Percentiles rank a stretch among this genome's conserved stretches.
Conservation (phyloP, 1,140 invertebrate genomes). For the Caligus rogercresseyi region DNA sequence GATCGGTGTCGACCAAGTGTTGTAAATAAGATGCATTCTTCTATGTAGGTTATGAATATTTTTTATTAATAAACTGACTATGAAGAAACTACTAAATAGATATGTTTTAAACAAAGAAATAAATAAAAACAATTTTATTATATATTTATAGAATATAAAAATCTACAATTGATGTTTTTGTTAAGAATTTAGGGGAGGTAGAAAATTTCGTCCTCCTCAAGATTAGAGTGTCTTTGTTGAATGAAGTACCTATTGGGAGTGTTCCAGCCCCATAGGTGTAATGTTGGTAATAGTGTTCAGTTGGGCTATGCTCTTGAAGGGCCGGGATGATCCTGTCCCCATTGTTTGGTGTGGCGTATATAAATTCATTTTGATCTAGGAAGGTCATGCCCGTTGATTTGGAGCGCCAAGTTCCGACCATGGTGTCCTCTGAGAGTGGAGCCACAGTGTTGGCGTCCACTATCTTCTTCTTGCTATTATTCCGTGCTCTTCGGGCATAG, state of each 20-base stretch:
- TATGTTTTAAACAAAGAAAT: too few relatives aligned
- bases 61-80: too few relatives aligned
- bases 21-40: too few relatives aligned
- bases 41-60: too few relatives aligned
- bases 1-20: too few relatives aligned
- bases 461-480: not conserved
- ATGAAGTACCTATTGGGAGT: not conserved
- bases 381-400: not conserved
- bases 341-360: not conserved
- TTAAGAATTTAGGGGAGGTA: not conserved
- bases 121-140: too few relatives aligned
- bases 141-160: too few relatives aligned
- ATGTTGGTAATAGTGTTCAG: not conserved
- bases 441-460: not conserved
- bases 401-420: not conserved
- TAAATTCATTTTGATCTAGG: not conserved
- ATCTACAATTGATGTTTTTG: too few relatives aligned
- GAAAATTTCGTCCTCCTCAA: not conserved
- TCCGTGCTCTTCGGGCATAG: not conserved
- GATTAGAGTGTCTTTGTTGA: not conserved
- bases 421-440: not conserved
- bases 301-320: not conserved
- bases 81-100: too few relatives aligned
- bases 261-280: not conserved
- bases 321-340: not conserved